Percentiles rank a stretch among this genome's conserved stretches.
Evolutionary conservation across 2,888 invertebrate genomes (phyloP).

Genomic region (Uloborus plumipes): DNA sequence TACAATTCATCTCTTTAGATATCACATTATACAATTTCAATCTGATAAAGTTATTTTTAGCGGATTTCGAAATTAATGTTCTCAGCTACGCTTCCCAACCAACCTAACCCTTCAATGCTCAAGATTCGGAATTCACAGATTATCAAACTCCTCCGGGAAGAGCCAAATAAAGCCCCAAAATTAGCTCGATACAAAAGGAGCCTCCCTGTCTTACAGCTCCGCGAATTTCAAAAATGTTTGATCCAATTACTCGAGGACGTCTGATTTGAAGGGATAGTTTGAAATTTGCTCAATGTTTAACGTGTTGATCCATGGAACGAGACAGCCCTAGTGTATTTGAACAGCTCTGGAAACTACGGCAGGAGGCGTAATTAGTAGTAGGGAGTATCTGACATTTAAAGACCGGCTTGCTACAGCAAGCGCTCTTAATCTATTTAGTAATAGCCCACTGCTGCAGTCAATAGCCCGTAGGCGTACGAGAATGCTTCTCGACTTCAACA

Average conservation of each 20-base stretch:
- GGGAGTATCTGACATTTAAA: slow-evolving; percentile 61
- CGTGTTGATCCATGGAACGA: slow-evolving; percentile 59
- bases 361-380: slow-evolving; percentile 50
- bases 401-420: slow-evolving; percentile 30
- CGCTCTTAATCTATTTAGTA: slow-evolving; percentile 59
- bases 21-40: too few species aligned
- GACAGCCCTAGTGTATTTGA: slow-evolving; percentile 51
- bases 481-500: slow-evolving; percentile 54
- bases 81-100: too few species aligned
- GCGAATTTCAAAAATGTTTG: slow-evolving; percentile 13
- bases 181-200: too few species aligned
- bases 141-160: too few species aligned
- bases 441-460: slow-evolving; percentile 51
- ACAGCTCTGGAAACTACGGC: slow-evolving; percentile 30
- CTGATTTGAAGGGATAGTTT: slow-evolving; percentile 23
- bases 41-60: too few species aligned
- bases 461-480: slow-evolving; percentile 47
- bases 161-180: too few species aligned
- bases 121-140: too few species aligned
- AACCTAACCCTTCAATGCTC: too few species aligned
- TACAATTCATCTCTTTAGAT: too few species aligned
- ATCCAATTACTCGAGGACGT: slow-evolving; percentile 28
- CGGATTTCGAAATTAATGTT: too few species aligned
- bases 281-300: slow-evolving; percentile 57
- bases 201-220: too few species aligned